A percentile compares a stretch with the other conserved stretches of the same genome.
These are phyloP conservation scores for Drosophila athabasca DNA, from an alignment of 1,140 invertebrate species.

Conservation along the genomic window DNA sequence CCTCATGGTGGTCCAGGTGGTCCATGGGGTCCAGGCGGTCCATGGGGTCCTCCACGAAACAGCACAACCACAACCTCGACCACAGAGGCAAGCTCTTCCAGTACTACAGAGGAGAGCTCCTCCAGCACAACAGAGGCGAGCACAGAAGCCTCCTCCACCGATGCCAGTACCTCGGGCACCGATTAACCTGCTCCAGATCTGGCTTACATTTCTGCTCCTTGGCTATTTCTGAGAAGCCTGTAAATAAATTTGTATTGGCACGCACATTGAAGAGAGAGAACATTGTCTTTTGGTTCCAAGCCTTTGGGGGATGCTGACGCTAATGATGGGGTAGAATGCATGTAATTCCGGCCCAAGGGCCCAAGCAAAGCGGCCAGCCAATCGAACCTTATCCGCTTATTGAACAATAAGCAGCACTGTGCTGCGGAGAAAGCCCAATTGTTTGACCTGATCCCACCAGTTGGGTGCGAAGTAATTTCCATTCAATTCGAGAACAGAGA, in stretches of 20 bases:
- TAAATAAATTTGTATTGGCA: slow-evolving; percentile 6
- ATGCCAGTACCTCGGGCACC: neutral
- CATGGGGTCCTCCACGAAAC: slow-evolving; percentile 30
- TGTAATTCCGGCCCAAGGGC: no score
- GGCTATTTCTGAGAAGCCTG: neutral
- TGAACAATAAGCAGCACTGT: no score
- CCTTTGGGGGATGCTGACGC: no score
- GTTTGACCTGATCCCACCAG: no score
- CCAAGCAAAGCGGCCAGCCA: no score
- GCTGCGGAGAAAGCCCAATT: no score
- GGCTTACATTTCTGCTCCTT: neutral
- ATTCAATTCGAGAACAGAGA: no score
- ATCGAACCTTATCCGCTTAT: no score
- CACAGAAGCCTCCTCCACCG: neutral
- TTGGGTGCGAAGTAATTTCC: no score
- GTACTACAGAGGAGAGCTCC: neutral
- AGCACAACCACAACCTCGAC: slow-evolving; percentile 15
- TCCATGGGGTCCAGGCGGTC: slow-evolving; percentile 1
- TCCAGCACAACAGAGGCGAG: neutral
- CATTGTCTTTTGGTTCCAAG: neutral
- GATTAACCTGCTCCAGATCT: neutral
- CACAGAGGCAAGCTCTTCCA: neutral
- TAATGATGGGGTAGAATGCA: no score
- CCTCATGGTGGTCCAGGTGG: slow-evolving; percentile 17
- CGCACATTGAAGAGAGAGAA: slow-evolving; percentile 4